A percentile compares a stretch with the other conserved stretches of the same genome.
Conservation (phyloP, 2,797 vertebrate genomes). For the Falco concolor region DNA sequence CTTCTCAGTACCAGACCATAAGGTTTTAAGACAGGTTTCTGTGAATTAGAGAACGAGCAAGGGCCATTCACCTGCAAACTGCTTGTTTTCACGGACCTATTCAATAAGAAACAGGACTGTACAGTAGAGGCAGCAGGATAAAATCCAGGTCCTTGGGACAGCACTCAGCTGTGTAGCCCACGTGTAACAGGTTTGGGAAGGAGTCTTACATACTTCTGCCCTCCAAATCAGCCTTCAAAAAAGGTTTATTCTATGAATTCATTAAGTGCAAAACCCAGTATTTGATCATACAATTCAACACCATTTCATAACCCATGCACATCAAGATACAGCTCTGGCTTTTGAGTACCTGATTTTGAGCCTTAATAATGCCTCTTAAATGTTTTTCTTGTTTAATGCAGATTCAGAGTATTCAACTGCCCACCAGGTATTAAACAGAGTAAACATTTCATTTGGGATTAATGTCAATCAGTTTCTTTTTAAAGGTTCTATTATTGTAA, state of each 20-base stretch:
- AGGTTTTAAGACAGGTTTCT: background rate
- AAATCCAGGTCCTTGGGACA: background rate
- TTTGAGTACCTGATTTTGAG: background rate
- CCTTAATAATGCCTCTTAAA: background rate
- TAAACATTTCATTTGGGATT: constrained; percentile 34
- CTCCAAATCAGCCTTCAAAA: background rate
- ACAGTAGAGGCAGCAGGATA: background rate
- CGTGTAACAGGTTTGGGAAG: background rate
- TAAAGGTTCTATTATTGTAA: constrained; percentile 8
- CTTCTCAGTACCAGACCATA: background rate
- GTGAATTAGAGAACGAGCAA: background rate
- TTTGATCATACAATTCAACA: background rate
- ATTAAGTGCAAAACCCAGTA: background rate
- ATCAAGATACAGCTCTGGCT: background rate
- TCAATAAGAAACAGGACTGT: background rate
- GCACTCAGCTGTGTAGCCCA: background rate
- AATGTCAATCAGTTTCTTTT: background rate
- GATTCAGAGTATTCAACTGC: background rate
- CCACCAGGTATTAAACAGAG: constrained; percentile 13
- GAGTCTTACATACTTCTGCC: background rate
- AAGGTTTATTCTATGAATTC: background rate
- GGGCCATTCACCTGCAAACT: background rate
- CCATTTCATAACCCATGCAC: background rate
- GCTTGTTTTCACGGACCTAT: background rate
- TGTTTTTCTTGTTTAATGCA: background rate